A percentile compares a stretch with the other conserved stretches of the same genome.
Conservation (phyloP, 2,113 vertebrate species). For the Epinephelus lanceolatus region DNA sequence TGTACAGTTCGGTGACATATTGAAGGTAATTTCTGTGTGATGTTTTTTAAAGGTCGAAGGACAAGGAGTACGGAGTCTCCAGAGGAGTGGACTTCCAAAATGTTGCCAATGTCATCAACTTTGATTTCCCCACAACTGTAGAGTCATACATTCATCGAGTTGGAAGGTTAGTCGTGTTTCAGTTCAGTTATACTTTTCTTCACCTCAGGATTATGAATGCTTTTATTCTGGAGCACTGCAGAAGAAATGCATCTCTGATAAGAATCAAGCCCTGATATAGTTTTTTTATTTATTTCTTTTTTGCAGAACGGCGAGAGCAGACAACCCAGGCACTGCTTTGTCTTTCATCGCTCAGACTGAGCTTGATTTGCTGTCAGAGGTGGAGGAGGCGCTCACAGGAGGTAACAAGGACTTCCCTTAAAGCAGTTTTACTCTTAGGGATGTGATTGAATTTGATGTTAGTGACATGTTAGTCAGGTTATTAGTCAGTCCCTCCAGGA, state of each 20-base stretch:
- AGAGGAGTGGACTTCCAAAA: conserved; percentile 96
- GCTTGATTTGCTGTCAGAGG: conserved; percentile 76
- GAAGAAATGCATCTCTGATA: background rate
- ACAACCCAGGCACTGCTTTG: conserved; percentile 90
- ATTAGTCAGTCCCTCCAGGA: no score
- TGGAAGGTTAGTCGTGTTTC: conserved; percentile 84
- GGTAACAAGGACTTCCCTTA: conserved; percentile 71
- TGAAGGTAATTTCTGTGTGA: background rate
- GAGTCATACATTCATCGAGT: conserved; percentile 94
- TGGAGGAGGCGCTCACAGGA: conserved; percentile 87
- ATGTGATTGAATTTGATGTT: no score
- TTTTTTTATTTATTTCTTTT: background rate
- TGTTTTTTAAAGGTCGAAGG: conserved; percentile 79
- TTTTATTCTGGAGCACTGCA: background rate
- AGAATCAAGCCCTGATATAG: background rate
- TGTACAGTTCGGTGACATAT: background rate
- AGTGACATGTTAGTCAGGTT: no score
- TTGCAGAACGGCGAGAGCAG: conserved; percentile 90
- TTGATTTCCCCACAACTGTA: conserved; percentile 87
- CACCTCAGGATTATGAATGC: no score
- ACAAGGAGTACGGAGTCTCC: conserved; percentile 90
- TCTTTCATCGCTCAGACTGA: conserved; percentile 89
- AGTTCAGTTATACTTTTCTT: no score
- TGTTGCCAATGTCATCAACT: conserved; percentile 91
- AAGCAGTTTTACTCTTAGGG: no score